Evolutionary conservation across 2,113 vertebrate genomes (phyloP), one percentile per base, ranked within the genome.

Genomic region (Perca schrenkii): DNA sequence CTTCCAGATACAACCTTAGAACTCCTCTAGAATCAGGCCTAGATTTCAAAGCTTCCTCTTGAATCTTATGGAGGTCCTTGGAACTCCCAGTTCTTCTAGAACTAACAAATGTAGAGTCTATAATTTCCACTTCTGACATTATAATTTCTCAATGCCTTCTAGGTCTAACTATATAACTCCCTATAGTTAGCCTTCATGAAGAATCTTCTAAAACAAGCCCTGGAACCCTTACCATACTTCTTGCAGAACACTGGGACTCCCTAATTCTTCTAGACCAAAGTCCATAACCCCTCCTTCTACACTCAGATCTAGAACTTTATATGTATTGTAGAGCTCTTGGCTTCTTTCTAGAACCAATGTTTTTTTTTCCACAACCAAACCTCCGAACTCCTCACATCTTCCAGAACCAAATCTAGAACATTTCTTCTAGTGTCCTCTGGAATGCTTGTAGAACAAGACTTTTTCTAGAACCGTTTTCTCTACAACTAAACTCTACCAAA

Each of bases 371-470:
- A 12, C n/a, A 28, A 25, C 10, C 4, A 34, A 49, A 58, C 19
- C 8, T 7, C 25, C 17, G 4, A 57, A 12, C 19, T 43, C 8
- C 13, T 17, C 8, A n/a, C 13, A 1, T 36, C 4, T 3, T 50
- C 34, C 67, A 36, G 28, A 73, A 43, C 46, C 43, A 43, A 72
- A 31, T 1, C 46, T 57, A 60, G 47, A 72, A 66, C 36, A 3
- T 28, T 52, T 57, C 40, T 46, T 52, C 10, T 21, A 28, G n/a
- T 10, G 25, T 75, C 31, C 31, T 54, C 16, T 61, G 6, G 16
- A 53, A n/a, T 43, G 16, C 36, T 83, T 34, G 67, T 52, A 66
- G 68, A 76, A 62, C 31, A 28, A 58, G 4, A 21, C 12, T 25
- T n/a, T 53, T 69, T 65, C 25, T 28, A 3, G 6, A 73, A 43